Base-by-base conservation (phyloP, 2,888 invertebrate genomes). In the Melinopterus prodromus region DNA sequence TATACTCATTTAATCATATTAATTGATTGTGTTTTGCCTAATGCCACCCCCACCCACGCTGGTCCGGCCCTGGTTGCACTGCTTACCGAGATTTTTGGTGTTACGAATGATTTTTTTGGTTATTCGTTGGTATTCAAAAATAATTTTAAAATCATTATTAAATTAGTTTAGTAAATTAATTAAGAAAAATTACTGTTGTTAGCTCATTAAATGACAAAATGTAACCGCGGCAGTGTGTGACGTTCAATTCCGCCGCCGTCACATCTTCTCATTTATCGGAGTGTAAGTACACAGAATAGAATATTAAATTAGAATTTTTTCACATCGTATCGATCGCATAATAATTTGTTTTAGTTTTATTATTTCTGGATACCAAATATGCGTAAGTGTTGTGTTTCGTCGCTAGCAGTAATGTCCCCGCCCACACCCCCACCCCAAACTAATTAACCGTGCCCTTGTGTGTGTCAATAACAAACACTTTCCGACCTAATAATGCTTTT, bases 11-110 rank as follows among this genome's bases (percentile, higher is more conserved):
- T 74, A 36, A n/a, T 74, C 36, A 36, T 74, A 26, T 35, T 74
- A 35, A 35, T 35, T 36, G 36, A 36, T 35, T 74, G 16, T 74
- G 26, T 26, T 26, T 26, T 74, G 74, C 74, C 74, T 74, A 71
- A 71, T 87, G 74, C 37, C 35, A 36, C 74, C 37, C 37, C 74
- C n/a, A 74, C 74, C 74, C 74, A 74, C 74, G 35, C 74, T 90
- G 90, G 89, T 90, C 87, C 90, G 88, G 88, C 87, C 89, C 90
- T 90, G 89, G 88, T 89, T 89, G 90, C 90, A 89, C 87, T 88
- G 86, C 86, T 82, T 82, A 74, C 53, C 53, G 53, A 53, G 1
- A 53, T 53, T 53, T 53, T 53, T 53, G 12, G 53, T 53, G 38
- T 38, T 6, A 38, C 6, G 38, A 38, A 38, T 38, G 53, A 53